Percentiles rank a stretch among this genome's conserved stretches.
Evolutionary conservation across 2,797 vertebrate genomes (phyloP).

Genomic region (Tokudaia tokunoshimensis): DNA sequence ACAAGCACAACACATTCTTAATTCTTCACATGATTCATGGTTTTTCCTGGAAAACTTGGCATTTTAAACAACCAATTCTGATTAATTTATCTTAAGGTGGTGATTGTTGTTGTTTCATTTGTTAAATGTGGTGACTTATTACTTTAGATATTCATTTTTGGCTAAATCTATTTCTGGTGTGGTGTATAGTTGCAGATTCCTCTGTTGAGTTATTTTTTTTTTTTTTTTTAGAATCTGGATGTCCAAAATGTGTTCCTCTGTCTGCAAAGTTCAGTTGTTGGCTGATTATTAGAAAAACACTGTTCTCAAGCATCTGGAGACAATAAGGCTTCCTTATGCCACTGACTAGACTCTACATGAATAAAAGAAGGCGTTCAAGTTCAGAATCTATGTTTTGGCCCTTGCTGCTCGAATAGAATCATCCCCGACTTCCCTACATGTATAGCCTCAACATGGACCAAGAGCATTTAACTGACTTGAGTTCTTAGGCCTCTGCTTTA

Average conservation of each 20-base stretch:
- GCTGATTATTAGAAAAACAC: neutral
- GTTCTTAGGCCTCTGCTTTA: neutral
- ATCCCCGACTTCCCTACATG: neutral
- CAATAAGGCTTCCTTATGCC: neutral
- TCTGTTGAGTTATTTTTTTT: slow-evolving; percentile 27
- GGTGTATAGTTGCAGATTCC: neutral
- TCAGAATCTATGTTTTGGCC: neutral
- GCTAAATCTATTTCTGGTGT: neutral
- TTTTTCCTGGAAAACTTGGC: neutral
- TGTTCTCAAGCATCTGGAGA: neutral
- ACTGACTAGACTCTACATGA: neutral
- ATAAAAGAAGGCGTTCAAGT: neutral
- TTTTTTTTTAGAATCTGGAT: slow-evolving; percentile 35
- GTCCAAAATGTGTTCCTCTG: neutral
- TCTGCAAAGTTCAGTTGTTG: neutral
- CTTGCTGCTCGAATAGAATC: neutral
- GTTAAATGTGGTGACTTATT: neutral
- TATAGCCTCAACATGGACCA: neutral
- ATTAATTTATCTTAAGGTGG: neutral
- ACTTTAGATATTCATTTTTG: neutral
- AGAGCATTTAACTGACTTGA: neutral
- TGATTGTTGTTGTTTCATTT: neutral
- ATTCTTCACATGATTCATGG: neutral
- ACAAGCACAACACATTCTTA: neutral
- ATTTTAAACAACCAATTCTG: slow-evolving; percentile 3